phyloP scores from a whole-genome alignment of 2,113 vertebrate genomes.

The Hippolais icterina region DNA sequence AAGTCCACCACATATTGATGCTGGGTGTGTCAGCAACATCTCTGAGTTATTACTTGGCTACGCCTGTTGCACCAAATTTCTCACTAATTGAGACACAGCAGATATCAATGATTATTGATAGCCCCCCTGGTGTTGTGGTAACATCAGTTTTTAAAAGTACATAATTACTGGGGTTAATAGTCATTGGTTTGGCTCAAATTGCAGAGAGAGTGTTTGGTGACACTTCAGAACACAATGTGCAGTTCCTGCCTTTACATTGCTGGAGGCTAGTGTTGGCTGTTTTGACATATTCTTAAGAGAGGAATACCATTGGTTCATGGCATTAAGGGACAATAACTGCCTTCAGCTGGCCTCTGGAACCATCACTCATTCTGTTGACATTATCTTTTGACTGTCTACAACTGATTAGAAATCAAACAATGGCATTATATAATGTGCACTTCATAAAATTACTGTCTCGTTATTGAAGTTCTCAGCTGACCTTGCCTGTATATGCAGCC shows the following conservation, averaged over 20 bases:
- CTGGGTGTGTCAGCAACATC: not conserved
- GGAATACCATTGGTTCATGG: not conserved
- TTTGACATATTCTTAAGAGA: conserved; percentile 11
- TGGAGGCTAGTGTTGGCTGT: not conserved
- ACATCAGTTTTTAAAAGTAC: not conserved
- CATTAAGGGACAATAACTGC: not conserved
- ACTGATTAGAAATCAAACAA: conserved; percentile 28
- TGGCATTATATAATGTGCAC: not conserved
- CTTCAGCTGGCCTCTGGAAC: conserved; percentile 30
- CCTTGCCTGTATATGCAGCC: not conserved
- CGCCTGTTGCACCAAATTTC: not conserved
- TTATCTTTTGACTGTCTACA: conserved; percentile 5
- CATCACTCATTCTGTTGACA: conserved; percentile 8
- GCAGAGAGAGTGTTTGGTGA: not conserved
- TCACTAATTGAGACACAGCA: not conserved
- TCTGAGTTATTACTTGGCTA: not conserved
- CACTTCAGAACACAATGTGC: not conserved
- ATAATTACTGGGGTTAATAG: not conserved
- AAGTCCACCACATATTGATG: rapidly evolving
- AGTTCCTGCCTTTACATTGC: not conserved
- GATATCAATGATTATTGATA: not conserved
- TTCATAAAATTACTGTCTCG: not conserved
- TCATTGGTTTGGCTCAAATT: not conserved
- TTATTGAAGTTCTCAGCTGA: not conserved
- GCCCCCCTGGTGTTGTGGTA: not conserved